Percentiles rank a stretch among this genome's conserved stretches.
Conservation (phyloP, 2,888 invertebrate species). For the Cabera pusaria region DNA sequence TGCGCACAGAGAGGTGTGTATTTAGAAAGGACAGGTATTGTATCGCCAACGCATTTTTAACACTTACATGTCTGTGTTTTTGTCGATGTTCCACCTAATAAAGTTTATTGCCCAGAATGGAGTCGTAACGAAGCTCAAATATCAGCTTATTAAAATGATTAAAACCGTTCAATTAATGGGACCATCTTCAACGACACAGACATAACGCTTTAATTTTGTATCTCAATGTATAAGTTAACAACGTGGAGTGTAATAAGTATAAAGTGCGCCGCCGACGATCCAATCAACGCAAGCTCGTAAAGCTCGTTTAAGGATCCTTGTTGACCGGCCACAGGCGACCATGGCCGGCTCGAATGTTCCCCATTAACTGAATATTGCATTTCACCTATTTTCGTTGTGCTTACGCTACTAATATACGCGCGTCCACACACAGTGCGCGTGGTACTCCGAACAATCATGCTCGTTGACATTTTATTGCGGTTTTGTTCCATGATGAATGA, state of each 20-base stretch:
- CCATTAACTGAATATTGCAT: constrained; percentile 44
- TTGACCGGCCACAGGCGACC: constrained; percentile 24
- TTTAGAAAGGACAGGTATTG: constrained; percentile 85
- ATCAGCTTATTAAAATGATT: neutral
- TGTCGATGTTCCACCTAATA: constrained; percentile 36
- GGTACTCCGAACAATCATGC: constrained; percentile 58
- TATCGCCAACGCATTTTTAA: constrained; percentile 85
- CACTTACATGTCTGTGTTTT: constrained; percentile 69
- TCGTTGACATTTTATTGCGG: constrained; percentile 54
- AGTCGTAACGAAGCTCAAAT: too few species aligned
- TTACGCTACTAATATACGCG: constrained; percentile 59
- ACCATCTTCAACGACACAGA: constrained; percentile 53
- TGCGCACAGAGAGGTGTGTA: constrained; percentile 96
- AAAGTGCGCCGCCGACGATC: constrained; percentile 21
- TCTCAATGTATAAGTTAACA: constrained; percentile 27
- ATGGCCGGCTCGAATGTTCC: constrained; percentile 29
- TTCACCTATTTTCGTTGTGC: constrained; percentile 58
- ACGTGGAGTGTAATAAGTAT: constrained; percentile 18
- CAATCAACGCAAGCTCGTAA: constrained; percentile 36
- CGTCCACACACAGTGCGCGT: neutral
- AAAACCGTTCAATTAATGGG: constrained; percentile 9
- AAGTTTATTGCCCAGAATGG: too few species aligned
- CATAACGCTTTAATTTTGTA: constrained; percentile 56
- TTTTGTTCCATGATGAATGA: constrained; percentile 19
- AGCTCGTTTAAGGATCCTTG: constrained; percentile 53